Conservation (phyloP, 1,140 invertebrate genomes). For the Bilobella aurantiaca region DNA sequence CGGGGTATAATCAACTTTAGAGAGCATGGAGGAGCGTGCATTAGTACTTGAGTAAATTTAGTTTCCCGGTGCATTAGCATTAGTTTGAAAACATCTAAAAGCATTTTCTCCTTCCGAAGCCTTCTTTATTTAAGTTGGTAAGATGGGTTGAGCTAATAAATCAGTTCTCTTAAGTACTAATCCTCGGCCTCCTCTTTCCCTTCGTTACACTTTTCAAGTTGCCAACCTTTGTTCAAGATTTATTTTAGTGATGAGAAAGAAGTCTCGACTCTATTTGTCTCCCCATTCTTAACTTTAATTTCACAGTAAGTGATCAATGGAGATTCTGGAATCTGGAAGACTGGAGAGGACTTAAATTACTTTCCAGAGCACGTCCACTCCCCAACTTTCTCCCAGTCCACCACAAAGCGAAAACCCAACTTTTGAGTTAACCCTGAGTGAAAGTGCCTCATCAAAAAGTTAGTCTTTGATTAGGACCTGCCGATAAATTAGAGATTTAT, state of each 20-base stretch:
- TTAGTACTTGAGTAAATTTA: no score
- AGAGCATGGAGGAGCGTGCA: neutral
- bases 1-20: neutral
- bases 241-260: neutral
- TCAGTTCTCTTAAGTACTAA: neutral
- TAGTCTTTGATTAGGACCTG: no score
- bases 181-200: neutral
- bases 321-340: neutral
- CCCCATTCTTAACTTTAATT: neutral
- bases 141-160: neutral
- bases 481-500: no score
- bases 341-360: slow-evolving; percentile 4
- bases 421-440: no score
- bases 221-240: neutral
- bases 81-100: no score
- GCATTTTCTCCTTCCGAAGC: no score
- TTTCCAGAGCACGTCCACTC: neutral
- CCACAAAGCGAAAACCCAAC: no score
- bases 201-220: neutral
- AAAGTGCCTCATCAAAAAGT: no score
- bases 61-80: no score
- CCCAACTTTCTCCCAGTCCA: neutral
- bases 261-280: neutral
- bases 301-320: slow-evolving; percentile 4
- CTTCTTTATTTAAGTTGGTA: no score